Base-by-base conservation (phyloP, 2,888 invertebrate genomes). In the Mimachlamys varia region DNA sequence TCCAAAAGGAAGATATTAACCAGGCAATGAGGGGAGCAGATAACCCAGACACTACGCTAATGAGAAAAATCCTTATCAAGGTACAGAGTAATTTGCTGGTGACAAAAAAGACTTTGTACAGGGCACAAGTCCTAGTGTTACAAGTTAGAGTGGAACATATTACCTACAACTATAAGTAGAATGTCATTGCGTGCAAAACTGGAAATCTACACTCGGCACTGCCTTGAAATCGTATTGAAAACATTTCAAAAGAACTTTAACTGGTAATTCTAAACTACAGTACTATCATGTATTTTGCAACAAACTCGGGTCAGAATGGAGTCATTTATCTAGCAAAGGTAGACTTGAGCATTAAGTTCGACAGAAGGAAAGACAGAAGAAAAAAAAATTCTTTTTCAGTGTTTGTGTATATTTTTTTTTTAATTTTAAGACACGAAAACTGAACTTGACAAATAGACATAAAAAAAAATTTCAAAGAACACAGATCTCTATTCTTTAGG, bases 211-310 rank as follows among this genome's bases (percentile, higher is more conserved):
- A 76, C 76, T 27, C 27, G 22, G 22, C 27, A 76, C 76, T 76
- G 33, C 76, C 76, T 76, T 76, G 76, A 76, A 76, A 76, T 76
- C 33, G 76, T 76, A 76, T 76, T 76, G 76, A 76, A 76, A 76
- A 76, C 76, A 76, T 76, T 76, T 76, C 76, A 76, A 76, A 33
- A 58, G 76, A 33, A 76, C n/a, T 33, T 33, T 76, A 76, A 76
- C 76, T 76, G 13, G 76, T 76, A 76, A 76, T 76, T 76, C 76
- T 76, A 76, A 76, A 76, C 76, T 76, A 76, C 76, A 76, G 76
- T 33, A 76, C 76, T 76, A 33, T 76, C 76, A 2, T 58, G 58
- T 58, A 58, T 58, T 58, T 58, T 58, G 58, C n/a, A 58, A 76
- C 33, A 76, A 76, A 13, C 33, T 17, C 33, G 0, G 15, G 33